These are phyloP conservation scores for Hassar affinis DNA, from an alignment of 2,113 vertebrate species.

Conservation along the genomic window DNA sequence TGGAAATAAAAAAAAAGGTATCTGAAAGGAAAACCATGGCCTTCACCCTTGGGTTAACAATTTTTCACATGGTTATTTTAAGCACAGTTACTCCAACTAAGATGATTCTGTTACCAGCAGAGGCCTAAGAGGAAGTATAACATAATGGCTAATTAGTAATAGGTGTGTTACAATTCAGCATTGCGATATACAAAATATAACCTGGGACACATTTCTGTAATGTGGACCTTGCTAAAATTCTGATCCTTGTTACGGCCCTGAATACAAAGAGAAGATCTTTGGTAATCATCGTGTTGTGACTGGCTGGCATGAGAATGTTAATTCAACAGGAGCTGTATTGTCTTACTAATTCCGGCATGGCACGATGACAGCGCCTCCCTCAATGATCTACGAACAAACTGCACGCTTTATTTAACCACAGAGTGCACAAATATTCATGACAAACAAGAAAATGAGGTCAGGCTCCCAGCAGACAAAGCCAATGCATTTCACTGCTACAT, in stretches of 20 bases:
- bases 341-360: conserved; percentile 62
- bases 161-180: not conserved
- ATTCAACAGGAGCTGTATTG: conserved; percentile 43
- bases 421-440: conserved; percentile 70
- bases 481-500: conserved; percentile 60
- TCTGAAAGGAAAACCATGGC: too few relatives aligned
- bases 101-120: too few relatives aligned
- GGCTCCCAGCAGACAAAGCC: conserved; percentile 55
- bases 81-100: too few relatives aligned
- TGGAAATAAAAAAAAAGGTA: too few relatives aligned
- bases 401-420: conserved; percentile 61
- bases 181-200: not conserved
- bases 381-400: conserved; percentile 63
- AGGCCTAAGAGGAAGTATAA: too few relatives aligned
- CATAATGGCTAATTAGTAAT: too few relatives aligned
- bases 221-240: not conserved
- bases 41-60: too few relatives aligned
- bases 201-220: not conserved
- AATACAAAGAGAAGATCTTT: not conserved
- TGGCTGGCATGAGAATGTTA: conserved; percentile 1
- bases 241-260: not conserved
- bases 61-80: too few relatives aligned
- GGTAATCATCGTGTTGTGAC: conserved; percentile 13
- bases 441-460: conserved; percentile 69
- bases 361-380: conserved; percentile 49